Evolutionary conservation across 2,797 vertebrate species (phyloP), one percentile per base, ranked within the genome.

Genomic region (Peromyscus nudipes): DNA sequence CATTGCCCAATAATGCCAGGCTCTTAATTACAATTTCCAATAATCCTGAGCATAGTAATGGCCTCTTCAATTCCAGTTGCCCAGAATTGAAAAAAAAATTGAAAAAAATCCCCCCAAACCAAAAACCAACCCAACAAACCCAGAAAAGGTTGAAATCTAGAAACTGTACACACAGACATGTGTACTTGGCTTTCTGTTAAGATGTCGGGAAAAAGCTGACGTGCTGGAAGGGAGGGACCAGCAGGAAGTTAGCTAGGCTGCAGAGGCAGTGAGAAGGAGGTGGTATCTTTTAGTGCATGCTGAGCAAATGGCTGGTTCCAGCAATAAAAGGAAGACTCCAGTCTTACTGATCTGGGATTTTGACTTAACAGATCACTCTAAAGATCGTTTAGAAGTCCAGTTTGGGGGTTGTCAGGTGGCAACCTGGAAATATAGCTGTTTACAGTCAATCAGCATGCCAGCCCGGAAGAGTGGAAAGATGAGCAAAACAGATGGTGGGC

Each of bases 11-110:
- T 71, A 82, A 43, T 75, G 55, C 16, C 57, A 83, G 12, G 37
- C 16, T 96, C 57, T 92, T 90, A 77, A 46, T 34, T 77, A 62
- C 34, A 83, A 12, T 89, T 91, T 73, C n/a, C 25, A 92, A 46
- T 6, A 88, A 73, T 29, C 6, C 16, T 80, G 43, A 79, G 27
- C 25, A 71, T 43, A 79, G 14, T 8, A 23, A 79, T 19, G 37
- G 60, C 29, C 62, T 60, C 17, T 31, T 83, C 34, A 87, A 4
- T 88, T 77, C 27, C 16, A 90, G 81, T 25, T 60, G 62, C 4
- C n/a, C 65, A 34, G 25, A 29, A 69, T 69, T 69, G 7, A n/a
- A 86, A 57, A 96, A 67, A 67, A 31, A 13, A 55, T 5, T 17
- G 12, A 31, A 17, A 34, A 67, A 67, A 67, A 67, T 16, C 2